Percentiles rank a stretch among this genome's conserved stretches.
Evolutionary conservation across 1,140 invertebrate species (phyloP).

Genomic region (Neodiprion fabricii): DNA sequence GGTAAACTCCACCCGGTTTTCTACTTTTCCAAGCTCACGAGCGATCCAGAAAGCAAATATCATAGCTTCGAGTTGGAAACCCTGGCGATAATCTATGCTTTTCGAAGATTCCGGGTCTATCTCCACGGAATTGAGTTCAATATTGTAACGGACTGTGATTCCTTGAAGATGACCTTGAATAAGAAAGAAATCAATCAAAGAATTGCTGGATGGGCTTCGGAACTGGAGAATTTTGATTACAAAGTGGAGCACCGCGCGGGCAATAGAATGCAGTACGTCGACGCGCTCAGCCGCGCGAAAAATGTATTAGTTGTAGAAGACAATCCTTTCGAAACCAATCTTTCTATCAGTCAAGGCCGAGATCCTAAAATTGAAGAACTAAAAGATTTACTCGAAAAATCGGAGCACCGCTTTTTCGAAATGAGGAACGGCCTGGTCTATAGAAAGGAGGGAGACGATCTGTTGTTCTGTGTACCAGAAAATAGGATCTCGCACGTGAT

Average conservation of each 20-base stretch:
- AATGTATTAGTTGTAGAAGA: slow-evolving; percentile 23
- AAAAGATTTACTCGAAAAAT: slow-evolving; percentile 16
- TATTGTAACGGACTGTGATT: slow-evolving; percentile 31
- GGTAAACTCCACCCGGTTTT: slow-evolving; percentile 45
- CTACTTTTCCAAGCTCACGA: slow-evolving; percentile 55
- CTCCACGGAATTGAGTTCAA: slow-evolving; percentile 31
- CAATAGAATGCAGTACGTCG: slow-evolving; percentile 30
- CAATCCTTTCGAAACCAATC: slow-evolving; percentile 22
- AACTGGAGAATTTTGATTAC: slow-evolving; percentile 32
- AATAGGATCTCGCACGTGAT: slow-evolving; percentile 32
- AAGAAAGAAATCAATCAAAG: slow-evolving; percentile 25
- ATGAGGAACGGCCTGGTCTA: slow-evolving; percentile 33
- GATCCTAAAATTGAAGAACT: slow-evolving; percentile 23
- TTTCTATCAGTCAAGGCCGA: slow-evolving; percentile 25
- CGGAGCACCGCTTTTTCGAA: slow-evolving; percentile 26
- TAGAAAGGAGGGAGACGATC: slow-evolving; percentile 23
- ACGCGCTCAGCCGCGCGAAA: slow-evolving; percentile 1
- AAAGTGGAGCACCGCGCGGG: slow-evolving; percentile 29
- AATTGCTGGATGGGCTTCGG: slow-evolving; percentile 34
- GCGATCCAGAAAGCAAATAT: slow-evolving; percentile 53
- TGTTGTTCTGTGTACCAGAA: slow-evolving; percentile 36
- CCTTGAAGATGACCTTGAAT: slow-evolving; percentile 24
- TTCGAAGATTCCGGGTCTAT: slow-evolving; percentile 56
- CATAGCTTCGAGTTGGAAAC: slow-evolving; percentile 60
- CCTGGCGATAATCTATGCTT: slow-evolving; percentile 58